Evolutionary conservation across 1,140 invertebrate genomes (phyloP).

Genomic region (Brachionus paranguensis): DNA sequence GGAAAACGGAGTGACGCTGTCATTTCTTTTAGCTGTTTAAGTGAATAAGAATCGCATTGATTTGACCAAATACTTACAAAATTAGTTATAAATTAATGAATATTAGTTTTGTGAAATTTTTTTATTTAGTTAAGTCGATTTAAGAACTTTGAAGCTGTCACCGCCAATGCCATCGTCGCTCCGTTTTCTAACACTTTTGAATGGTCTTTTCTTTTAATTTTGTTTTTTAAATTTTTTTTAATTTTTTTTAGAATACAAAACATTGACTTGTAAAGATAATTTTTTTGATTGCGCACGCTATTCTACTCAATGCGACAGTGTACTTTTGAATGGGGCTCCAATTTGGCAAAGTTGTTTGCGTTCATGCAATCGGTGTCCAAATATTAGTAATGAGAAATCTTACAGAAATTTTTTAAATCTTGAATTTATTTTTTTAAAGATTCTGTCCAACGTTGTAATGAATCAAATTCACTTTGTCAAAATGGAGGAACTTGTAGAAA

Average conservation of each 20-base stretch:
- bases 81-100: no score
- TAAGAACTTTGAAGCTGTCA: no score
- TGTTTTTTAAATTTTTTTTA: neutral
- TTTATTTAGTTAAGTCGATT: no score
- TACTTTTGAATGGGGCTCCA: neutral
- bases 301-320: neutral
- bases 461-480: neutral
- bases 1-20: no score
- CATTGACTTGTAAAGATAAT: neutral
- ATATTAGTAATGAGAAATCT: neutral
- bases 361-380: neutral
- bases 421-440: neutral
- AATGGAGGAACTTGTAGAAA: conserved; percentile 3
- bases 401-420: neutral
- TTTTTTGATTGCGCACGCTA: neutral
- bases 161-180: no score
- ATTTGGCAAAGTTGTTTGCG: neutral
- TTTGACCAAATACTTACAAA: no score
- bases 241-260: neutral
- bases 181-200: no score
- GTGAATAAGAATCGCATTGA: no score
- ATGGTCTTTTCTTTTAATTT: neutral
- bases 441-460: neutral
- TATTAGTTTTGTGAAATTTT: no score
- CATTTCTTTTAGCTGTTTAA: no score